Evolutionary conservation across 2,797 vertebrate species (phyloP), one percentile per base, ranked within the genome.

Genomic region (Channa striata): DNA sequence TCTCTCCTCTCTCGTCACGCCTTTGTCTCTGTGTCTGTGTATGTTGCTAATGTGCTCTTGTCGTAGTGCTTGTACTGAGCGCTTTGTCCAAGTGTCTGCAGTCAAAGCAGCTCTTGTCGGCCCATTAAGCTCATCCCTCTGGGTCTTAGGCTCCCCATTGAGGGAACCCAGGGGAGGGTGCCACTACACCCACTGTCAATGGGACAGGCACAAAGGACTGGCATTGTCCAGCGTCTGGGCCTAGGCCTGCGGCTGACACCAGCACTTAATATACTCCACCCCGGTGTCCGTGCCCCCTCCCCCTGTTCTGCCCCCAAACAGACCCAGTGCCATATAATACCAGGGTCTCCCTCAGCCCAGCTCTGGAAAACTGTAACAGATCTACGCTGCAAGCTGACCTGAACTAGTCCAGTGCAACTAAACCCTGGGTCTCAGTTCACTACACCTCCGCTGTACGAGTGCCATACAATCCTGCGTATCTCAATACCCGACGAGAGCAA

Each of bases 91-190:
- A 84, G 90, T 82, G 92, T 93, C 87, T 87, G 81, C 85, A 89
- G 84, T 92, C 90, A 92, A 93, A 92, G 91, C 89, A 80, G 72
- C 88, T 91, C 89, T 92, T 93, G 89, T 93, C 83, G 85, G 85
- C 85, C 89, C 86, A 92, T 93, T 92, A 93, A 92, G 87, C 90
- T 91, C 92, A 92, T 93, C 91, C 90, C 90, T 88, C 78, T 63
- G 87, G 85, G 89, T 91, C 90, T 88, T 85, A 81, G 84, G 74
- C 86, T 83, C 82, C 87, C 87, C 83, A 90, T 92, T 93, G 87
- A 92, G 80, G 78, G 61, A 89, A 56, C 77, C 77, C 82, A 76
- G 77, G 84, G 90, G 91, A 92, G 92, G 87, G 83, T 89, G 92
- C 90, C 84, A 78, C 90, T 89, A 90, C 88, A 87, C 77, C 78